Conservation (phyloP, 2,888 invertebrate species). For the Physocephala rufipes region DNA sequence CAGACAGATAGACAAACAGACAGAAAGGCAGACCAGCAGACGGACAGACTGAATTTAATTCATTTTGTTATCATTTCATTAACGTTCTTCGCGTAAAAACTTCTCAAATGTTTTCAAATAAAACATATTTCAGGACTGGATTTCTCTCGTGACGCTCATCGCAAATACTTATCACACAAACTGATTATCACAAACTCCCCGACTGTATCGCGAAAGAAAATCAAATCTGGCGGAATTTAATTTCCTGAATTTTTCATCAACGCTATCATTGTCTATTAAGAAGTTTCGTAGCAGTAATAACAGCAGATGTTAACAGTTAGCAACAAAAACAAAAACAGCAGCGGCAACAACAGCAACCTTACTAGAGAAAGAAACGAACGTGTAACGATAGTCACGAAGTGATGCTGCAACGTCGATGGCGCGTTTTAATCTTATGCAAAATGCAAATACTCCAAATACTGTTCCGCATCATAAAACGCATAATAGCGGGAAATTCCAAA, state of each 20-base stretch:
- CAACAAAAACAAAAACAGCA: background rate
- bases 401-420: background rate
- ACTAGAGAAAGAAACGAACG: background rate
- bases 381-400: background rate
- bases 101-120: too few species aligned
- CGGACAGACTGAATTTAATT: too few species aligned
- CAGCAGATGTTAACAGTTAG: too few species aligned
- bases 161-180: too few species aligned
- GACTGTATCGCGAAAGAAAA: constrained; percentile 37
- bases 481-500: background rate
- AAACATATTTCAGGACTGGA: too few species aligned
- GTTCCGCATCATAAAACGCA: constrained; percentile 24
- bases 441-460: constrained; percentile 34
- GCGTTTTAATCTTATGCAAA: constrained; percentile 26
- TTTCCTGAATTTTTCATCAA: constrained; percentile 47
- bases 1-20: too few species aligned
- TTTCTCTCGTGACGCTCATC: too few species aligned
- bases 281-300: background rate
- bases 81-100: too few species aligned
- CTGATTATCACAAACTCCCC: constrained; percentile 4
- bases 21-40: too few species aligned
- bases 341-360: background rate
- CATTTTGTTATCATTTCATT: too few species aligned
- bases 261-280: constrained; percentile 42
- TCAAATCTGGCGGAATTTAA: constrained; percentile 41